Percentiles rank a stretch among this genome's conserved stretches.
Evolutionary conservation across 64 coral and sea anemone genomes (phyloP).

Genomic region (Porites lutea): DNA sequence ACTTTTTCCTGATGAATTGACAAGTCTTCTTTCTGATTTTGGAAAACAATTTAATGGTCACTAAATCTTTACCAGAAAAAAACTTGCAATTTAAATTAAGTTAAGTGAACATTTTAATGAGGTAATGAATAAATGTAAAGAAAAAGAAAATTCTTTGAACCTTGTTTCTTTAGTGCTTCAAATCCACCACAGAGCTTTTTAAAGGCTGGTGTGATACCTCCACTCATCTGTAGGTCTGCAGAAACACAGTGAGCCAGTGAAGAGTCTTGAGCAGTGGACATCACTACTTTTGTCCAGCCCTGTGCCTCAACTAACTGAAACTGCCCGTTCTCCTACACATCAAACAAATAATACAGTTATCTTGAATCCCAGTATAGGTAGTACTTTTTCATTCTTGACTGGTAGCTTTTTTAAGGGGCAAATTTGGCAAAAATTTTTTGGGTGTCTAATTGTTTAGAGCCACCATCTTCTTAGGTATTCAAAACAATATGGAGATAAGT

Average conservation of each 20-base stretch:
- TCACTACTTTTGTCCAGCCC: constrained; percentile 75
- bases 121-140: background rate
- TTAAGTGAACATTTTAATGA: too few relatives aligned
- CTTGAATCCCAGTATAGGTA: background rate
- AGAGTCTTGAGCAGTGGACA: constrained; percentile 58
- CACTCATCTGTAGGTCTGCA: constrained; percentile 85
- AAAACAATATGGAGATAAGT: too few relatives aligned
- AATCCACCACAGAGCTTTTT: constrained; percentile 68
- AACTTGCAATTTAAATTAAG: too few relatives aligned
- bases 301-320: constrained; percentile 71
- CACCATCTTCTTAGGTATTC: too few relatives aligned
- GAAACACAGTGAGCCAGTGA: constrained; percentile 78
- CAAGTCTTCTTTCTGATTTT: too few relatives aligned
- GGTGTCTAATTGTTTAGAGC: too few relatives aligned
- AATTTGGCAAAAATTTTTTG: too few relatives aligned
- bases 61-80: too few relatives aligned
- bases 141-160: constrained; percentile 22
- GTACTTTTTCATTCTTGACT: too few relatives aligned
- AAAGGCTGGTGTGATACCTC: constrained; percentile 81
- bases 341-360: background rate
- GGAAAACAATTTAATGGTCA: too few relatives aligned
- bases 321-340: background rate
- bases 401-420: too few relatives aligned
- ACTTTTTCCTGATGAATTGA: too few relatives aligned
- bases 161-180: constrained; percentile 73